Evolutionary conservation across 2,113 vertebrate species (phyloP), one percentile per base, ranked within the genome.

Genomic region (Romanogobio albipinnatus): DNA sequence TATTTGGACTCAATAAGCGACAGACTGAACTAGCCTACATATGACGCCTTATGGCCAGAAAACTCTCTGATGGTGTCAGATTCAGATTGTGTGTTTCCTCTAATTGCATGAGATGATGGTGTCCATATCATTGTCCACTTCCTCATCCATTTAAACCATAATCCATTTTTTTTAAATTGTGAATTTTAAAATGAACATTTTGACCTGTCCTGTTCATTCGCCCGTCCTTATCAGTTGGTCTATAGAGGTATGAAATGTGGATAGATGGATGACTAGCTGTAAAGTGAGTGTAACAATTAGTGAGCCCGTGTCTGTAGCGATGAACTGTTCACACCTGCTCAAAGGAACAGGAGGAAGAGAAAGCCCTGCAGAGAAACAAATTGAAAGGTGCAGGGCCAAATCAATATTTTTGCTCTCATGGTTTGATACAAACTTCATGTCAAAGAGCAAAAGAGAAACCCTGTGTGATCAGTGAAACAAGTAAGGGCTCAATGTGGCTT

Each of bases 371-470:
- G 75, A 22, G 75, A 58, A 76, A 76, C 17, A 47, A 73, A 73
- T 73, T 56, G 75, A 56, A 49, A 76, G 76, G 61, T 61, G 45
- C 56, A 45, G 56, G 10, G 76, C 36, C 13, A 39, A 59, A 59
- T 78, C 76, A 8, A 61, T 78, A 78, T 61, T 78, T 45, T 78
- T n/a, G 17, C 75, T 77, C 19, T 77, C 19, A 24, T 78, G 56
- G 58, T 45, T 45, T 78, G 56, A 78, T 45, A 45, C 14, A n/a
- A 78, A 39, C 36, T 61, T 45, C n/a, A 43, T 59, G 43, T 73
- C 70, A 47, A 47, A 24, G 43, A 39, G 36, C 11, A 36, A n/a
- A 61, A 24, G 4, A 36, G 51, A 77, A 36, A 77, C 29, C 51
- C 26, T 56, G 11, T 61, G 33, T 78, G 76, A 78, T 78, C 56